Evolutionary conservation across 2,797 vertebrate genomes (phyloP).

Genomic region (Mergus octosetaceus): DNA sequence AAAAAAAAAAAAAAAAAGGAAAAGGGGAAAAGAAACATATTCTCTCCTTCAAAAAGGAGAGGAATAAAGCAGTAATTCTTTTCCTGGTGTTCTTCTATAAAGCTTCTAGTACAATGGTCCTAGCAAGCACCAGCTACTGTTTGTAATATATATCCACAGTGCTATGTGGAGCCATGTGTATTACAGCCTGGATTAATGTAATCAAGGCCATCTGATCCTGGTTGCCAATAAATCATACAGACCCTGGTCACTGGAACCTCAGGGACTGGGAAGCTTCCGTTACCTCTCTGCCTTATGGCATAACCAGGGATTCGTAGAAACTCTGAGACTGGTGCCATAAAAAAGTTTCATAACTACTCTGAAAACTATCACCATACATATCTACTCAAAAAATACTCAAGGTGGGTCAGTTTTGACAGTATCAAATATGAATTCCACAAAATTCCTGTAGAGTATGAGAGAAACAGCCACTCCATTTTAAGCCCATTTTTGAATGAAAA

Average conservation of each 20-base stretch:
- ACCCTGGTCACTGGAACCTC: not conserved
- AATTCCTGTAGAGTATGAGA: not conserved
- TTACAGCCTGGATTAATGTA: constrained; percentile 21
- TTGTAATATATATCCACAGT: not conserved
- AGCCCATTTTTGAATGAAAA: not conserved
- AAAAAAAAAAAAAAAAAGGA: not conserved
- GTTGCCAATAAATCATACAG: constrained; percentile 1
- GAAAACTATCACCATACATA: not conserved
- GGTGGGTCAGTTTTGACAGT: rapidly evolving
- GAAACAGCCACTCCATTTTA: not conserved
- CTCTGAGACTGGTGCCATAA: not conserved
- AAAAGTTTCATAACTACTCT: not conserved
- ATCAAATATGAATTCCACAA: not conserved
- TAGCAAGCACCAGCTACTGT: constrained; percentile 25
- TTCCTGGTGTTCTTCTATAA: not conserved
- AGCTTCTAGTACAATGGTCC: constrained; percentile 26
- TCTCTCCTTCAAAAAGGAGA: not conserved
- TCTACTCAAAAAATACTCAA: not conserved
- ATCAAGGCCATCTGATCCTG: constrained; percentile 14
- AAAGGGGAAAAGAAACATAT: not conserved
- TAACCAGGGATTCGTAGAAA: not conserved
- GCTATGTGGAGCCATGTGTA: not conserved
- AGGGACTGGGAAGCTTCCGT: not conserved
- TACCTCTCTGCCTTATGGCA: not conserved
- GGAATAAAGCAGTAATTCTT: not conserved